A percentile compares a stretch with the other conserved stretches of the same genome.
Conservation (phyloP, 1,140 invertebrate species). For the Drusus annulatus region DNA sequence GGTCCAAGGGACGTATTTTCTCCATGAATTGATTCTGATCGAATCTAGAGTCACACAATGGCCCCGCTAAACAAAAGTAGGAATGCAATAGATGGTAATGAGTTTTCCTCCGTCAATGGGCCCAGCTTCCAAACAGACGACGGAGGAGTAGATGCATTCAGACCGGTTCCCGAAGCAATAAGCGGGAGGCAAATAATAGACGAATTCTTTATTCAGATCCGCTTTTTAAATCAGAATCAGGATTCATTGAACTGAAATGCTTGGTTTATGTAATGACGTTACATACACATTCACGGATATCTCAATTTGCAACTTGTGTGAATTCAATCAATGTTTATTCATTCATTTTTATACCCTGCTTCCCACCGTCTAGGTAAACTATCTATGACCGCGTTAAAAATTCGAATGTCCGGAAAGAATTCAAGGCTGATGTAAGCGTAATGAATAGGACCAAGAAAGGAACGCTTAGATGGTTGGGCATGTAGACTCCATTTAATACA, state of each 20-base stretch:
- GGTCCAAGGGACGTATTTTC: slow-evolving; percentile 1
- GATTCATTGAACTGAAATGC: neutral
- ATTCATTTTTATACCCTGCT: too few species aligned
- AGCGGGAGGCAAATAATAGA: slow-evolving; percentile 33
- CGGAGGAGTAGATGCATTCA: neutral
- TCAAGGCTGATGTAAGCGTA: too few species aligned
- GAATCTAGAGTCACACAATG: slow-evolving; percentile 10
- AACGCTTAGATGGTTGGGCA: too few species aligned
- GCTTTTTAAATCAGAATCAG: neutral
- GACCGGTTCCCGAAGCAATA: slow-evolving; percentile 6
- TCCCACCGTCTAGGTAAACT: too few species aligned
- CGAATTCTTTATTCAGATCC: slow-evolving; percentile 34
- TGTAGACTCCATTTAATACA: too few species aligned
- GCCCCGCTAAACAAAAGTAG: slow-evolving; percentile 20
- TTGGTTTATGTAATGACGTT: too few species aligned
- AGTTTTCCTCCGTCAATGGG: slow-evolving; percentile 38
- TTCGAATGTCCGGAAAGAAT: too few species aligned
- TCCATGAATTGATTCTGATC: slow-evolving; percentile 17
- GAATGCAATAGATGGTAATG: slow-evolving; percentile 39
- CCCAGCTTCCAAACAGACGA: neutral
- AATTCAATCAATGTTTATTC: too few species aligned
- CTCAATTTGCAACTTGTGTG: too few species aligned
- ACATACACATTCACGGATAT: too few species aligned
- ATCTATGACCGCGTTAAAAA: too few species aligned
- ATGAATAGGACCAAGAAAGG: too few species aligned